phyloP scores from a whole-genome alignment of 1,140 invertebrate species.

The Phocides pigmalion region DNA sequence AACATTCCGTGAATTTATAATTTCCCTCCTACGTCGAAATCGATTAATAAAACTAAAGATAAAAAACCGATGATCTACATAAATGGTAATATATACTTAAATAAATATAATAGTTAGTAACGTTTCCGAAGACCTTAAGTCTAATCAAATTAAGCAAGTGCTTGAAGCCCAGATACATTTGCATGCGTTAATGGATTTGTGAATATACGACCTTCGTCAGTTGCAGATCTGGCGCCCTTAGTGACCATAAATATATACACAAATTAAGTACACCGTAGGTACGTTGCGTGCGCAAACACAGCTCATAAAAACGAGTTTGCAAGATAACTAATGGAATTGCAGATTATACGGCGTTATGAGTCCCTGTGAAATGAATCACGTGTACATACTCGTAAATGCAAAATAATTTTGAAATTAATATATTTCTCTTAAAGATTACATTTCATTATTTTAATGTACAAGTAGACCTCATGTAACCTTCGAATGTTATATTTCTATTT shows the following conservation, averaged over 20 bases:
- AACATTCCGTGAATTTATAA: too few species aligned
- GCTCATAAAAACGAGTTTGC: conserved; percentile 40
- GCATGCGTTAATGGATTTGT: conserved; percentile 24
- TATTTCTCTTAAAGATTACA: too few species aligned
- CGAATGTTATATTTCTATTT: too few species aligned
- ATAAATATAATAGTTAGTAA: too few species aligned
- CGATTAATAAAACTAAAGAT: too few species aligned
- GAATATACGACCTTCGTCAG: neutral
- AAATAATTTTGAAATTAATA: too few species aligned
- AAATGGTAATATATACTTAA: too few species aligned
- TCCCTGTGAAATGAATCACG: neutral
- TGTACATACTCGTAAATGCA: too few species aligned
- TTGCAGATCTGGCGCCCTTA: conserved; percentile 13
- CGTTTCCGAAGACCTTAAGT: neutral
- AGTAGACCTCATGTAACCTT: too few species aligned
- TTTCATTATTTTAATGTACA: too few species aligned
- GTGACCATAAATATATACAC: conserved; percentile 14
- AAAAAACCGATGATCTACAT: too few species aligned
- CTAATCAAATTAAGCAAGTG: neutral
- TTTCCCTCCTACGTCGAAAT: too few species aligned
- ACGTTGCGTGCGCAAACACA: conserved; percentile 29
- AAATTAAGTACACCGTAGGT: conserved; percentile 6
- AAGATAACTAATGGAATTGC: conserved; percentile 55
- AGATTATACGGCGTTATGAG: conserved; percentile 40
- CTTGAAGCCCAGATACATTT: neutral